phyloP scores from a whole-genome alignment of 2,888 invertebrate genomes.

The Marronus borbonicus region DNA sequence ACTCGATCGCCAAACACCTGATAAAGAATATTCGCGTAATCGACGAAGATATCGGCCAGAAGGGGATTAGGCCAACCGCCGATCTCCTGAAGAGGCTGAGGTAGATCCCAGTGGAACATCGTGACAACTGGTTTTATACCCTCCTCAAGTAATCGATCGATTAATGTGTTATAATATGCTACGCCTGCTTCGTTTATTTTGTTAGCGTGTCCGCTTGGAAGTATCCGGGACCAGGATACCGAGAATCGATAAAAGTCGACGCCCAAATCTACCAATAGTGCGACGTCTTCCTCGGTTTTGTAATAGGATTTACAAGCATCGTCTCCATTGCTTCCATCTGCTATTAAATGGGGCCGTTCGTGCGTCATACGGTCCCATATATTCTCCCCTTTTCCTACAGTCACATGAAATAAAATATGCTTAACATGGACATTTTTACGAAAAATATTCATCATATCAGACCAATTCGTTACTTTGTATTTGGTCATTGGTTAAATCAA shows the following conservation, averaged over 20 bases:
- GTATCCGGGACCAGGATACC: slow-evolving; percentile 79
- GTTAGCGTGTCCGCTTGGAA: slow-evolving; percentile 74
- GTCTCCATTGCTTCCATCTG: slow-evolving; percentile 75
- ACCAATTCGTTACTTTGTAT: too few species aligned
- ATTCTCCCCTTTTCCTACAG: slow-evolving; percentile 75
- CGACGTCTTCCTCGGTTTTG: slow-evolving; percentile 75
- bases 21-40: slow-evolving; percentile 74
- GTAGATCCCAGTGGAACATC: slow-evolving; percentile 80
- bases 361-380: slow-evolving; percentile 81
- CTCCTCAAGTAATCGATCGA: slow-evolving; percentile 73
- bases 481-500: too few species aligned
- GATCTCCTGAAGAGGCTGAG: slow-evolving; percentile 73
- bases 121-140: slow-evolving; percentile 76
- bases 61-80: slow-evolving; percentile 79
- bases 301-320: slow-evolving; percentile 80
- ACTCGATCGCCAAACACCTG: slow-evolving; percentile 69
- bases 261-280: slow-evolving; percentile 73
- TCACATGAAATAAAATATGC: slow-evolving; percentile 1
- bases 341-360: slow-evolving; percentile 70
- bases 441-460: too few species aligned
- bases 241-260: slow-evolving; percentile 76
- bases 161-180: slow-evolving; percentile 76
- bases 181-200: slow-evolving; percentile 76
- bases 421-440: too few species aligned
- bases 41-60: slow-evolving; percentile 75